Conservation (phyloP, 2,888 invertebrate genomes). For the Trichopria drosophilae region DNA sequence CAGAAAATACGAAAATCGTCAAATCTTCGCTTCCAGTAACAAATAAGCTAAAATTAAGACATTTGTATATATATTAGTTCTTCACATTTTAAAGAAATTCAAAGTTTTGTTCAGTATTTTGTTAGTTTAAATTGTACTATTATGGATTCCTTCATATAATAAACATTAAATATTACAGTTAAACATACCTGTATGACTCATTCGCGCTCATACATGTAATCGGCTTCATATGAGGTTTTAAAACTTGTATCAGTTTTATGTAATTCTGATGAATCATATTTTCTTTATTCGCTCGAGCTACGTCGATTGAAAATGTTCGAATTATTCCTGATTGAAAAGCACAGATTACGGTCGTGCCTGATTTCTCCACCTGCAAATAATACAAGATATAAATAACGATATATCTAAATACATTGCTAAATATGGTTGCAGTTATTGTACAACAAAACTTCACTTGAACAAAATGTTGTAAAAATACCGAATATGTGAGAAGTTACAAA, state of each 20-base stretch:
- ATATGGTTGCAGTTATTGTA: not conserved
- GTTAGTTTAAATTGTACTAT: too few relatives aligned
- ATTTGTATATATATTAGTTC: constrained; percentile 16
- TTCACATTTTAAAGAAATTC: not conserved
- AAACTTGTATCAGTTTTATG: constrained; percentile 47
- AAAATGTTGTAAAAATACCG: not conserved
- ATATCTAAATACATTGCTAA: constrained; percentile 9
- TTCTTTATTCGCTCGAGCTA: constrained; percentile 28
- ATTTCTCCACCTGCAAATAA: constrained; percentile 38
- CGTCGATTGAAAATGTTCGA: constrained; percentile 58
- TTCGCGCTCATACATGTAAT: constrained; percentile 69
- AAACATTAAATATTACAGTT: not conserved
- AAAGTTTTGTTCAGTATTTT: not conserved
- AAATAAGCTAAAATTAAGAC: constrained; percentile 64
- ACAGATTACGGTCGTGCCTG: constrained; percentile 68
- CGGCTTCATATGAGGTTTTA: constrained; percentile 70
- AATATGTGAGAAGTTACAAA: too few relatives aligned
- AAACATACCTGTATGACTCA: constrained; percentile 46
- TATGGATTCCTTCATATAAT: too few relatives aligned
- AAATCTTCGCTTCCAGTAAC: constrained; percentile 70
- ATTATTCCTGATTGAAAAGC: constrained; percentile 76
- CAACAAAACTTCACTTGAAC: not conserved
- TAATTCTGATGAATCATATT: constrained; percentile 32
- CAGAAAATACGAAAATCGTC: constrained; percentile 70
- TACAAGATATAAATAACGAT: not conserved